Conservation (phyloP, 2,888 invertebrate genomes). For the Rotaria socialis region DNA sequence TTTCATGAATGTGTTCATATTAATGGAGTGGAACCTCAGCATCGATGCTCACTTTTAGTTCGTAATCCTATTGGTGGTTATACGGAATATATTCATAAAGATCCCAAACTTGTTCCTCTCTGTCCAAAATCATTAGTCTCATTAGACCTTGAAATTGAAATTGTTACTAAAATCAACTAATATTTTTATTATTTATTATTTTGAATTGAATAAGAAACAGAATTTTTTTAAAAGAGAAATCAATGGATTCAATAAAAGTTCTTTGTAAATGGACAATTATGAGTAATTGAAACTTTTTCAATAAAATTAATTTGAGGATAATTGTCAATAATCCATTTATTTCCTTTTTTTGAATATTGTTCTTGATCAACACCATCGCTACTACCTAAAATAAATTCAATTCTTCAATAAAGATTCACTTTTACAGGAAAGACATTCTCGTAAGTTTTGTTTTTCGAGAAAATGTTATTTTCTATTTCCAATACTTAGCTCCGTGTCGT, state of each 20-base stretch:
- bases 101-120: background rate
- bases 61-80: background rate
- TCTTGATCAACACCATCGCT: conserved; percentile 30
- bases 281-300: background rate
- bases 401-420: no score
- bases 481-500: no score
- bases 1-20: background rate
- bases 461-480: no score
- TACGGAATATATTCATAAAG: background rate
- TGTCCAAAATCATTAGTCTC: background rate
- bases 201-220: no score
- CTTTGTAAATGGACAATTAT: background rate
- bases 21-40: background rate
- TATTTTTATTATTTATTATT: no score
- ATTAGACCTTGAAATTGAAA: background rate
- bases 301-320: conserved; percentile 30
- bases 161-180: background rate
- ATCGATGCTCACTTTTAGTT: background rate
- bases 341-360: background rate
- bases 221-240: no score
- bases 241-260: no score
- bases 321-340: background rate
- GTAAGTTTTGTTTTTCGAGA: no score
- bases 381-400: background rate
- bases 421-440: no score